These are phyloP conservation scores for Spizaetus ornatus DNA, from an alignment of 2,113 vertebrate genomes.

Conservation along the genomic window DNA sequence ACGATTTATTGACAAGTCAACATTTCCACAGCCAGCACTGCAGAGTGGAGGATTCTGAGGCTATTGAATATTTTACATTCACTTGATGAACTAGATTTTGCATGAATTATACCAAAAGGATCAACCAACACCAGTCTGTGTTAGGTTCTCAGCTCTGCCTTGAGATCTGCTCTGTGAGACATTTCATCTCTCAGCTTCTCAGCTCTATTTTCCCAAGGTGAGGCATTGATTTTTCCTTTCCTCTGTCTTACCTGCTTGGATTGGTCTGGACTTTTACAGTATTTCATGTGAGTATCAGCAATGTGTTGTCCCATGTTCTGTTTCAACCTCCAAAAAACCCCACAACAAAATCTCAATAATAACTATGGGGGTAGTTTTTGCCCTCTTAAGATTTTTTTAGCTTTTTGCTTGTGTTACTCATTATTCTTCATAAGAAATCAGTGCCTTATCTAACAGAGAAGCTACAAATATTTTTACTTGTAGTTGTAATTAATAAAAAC, in stretches of 20 bases:
- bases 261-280: neutral
- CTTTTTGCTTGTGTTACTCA: neutral
- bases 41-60: neutral
- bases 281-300: neutral
- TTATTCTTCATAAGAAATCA: neutral
- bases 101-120: constrained; percentile 4
- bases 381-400: neutral
- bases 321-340: neutral
- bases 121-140: neutral
- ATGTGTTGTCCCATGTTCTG: neutral
- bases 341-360: neutral
- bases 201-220: neutral
- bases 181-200: neutral
- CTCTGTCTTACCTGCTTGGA: neutral
- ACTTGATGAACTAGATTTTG: neutral
- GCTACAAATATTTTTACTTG: neutral
- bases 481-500: neutral
- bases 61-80: neutral
- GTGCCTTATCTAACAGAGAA: neutral
- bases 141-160: neutral
- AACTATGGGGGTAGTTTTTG: neutral
- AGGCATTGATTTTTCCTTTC: neutral
- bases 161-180: neutral
- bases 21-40: neutral
- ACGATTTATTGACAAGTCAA: neutral